Conservation (phyloP, 2,113 vertebrate species). For the Tachysurus fulvidraco region DNA sequence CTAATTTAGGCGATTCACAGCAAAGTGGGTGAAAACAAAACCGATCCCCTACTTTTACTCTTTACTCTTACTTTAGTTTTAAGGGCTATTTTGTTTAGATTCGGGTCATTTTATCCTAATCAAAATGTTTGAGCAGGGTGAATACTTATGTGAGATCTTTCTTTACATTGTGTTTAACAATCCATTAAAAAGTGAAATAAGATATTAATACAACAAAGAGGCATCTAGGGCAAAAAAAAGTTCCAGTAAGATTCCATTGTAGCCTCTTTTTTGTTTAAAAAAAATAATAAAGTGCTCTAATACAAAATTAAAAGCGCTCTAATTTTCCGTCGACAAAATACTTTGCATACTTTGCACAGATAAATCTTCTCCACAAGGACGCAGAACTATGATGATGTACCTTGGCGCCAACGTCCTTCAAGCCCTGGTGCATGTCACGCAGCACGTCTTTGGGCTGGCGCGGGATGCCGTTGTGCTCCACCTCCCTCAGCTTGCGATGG, state of each 20-base stretch:
- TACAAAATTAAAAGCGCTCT: neutral
- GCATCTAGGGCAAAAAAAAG: too few species aligned
- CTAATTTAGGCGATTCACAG: too few species aligned
- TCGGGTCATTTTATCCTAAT: neutral
- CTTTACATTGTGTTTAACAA: neutral
- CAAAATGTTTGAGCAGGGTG: neutral
- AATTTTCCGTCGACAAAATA: neutral
- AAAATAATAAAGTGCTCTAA: too few species aligned
- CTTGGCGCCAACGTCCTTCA: slow-evolving; percentile 95
- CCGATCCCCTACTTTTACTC: too few species aligned
- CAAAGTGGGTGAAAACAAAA: too few species aligned
- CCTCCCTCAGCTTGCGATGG: slow-evolving; percentile 89
- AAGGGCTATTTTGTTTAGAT: neutral
- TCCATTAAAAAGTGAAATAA: neutral
- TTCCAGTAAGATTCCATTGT: too few species aligned
- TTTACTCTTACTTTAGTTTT: neutral
- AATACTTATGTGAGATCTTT: neutral
- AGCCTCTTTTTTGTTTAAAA: too few species aligned
- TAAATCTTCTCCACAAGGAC: neutral
- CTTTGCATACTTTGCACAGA: neutral
- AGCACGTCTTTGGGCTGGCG: slow-evolving; percentile 95
- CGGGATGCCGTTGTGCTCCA: slow-evolving; percentile 93
- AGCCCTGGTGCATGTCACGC: slow-evolving; percentile 96
- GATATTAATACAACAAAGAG: neutral
- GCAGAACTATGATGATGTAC: slow-evolving; percentile 61